A percentile compares a stretch with the other conserved stretches of the same genome.
phyloP scores from a whole-genome alignment of 2,113 vertebrate species.

The Melozone crissalis region DNA sequence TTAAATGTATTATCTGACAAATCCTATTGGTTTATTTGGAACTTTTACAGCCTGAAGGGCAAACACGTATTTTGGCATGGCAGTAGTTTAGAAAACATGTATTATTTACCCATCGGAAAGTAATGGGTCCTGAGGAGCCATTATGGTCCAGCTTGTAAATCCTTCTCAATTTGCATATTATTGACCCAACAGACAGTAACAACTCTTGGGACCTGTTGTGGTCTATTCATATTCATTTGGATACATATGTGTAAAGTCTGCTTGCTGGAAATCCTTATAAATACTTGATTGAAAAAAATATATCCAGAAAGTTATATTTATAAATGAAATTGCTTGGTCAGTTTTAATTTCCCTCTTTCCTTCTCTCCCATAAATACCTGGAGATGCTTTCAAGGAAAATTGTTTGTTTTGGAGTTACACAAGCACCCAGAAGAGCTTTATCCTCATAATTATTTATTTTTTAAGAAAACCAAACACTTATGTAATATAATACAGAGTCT shows the following conservation, averaged over 20 bases:
- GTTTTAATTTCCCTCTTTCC: conserved; percentile 54
- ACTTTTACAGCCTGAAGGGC: conserved; percentile 19
- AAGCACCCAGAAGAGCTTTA: conserved; percentile 31
- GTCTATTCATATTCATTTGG: conserved; percentile 58
- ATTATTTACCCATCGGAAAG: conserved; percentile 66
- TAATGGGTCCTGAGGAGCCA: conserved; percentile 71
- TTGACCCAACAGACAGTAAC: conserved; percentile 56
- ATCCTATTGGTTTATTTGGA: conserved; percentile 54
- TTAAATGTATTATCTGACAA: conserved; percentile 31
- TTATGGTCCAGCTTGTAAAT: conserved; percentile 65
- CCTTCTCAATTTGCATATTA: conserved; percentile 59
- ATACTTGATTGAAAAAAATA: conserved; percentile 54
- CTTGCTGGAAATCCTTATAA: conserved; percentile 47
- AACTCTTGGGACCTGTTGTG: conserved; percentile 56
- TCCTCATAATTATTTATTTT: conserved; percentile 37
- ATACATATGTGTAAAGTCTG: conserved; percentile 6
- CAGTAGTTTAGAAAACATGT: conserved; percentile 66
- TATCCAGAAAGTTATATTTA: conserved; percentile 8
- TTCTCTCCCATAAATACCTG: conserved; percentile 33
- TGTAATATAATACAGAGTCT: conserved; percentile 1
- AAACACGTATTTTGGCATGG: conserved; percentile 60
- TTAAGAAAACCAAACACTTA: not conserved
- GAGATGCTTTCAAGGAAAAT: conserved; percentile 34
- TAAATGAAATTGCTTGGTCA: conserved; percentile 39
- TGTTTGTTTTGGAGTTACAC: conserved; percentile 22